These are phyloP conservation scores for Tetranychus cinnabarinus DNA, from an alignment of 1,140 invertebrate genomes.

Conservation along the genomic window DNA sequence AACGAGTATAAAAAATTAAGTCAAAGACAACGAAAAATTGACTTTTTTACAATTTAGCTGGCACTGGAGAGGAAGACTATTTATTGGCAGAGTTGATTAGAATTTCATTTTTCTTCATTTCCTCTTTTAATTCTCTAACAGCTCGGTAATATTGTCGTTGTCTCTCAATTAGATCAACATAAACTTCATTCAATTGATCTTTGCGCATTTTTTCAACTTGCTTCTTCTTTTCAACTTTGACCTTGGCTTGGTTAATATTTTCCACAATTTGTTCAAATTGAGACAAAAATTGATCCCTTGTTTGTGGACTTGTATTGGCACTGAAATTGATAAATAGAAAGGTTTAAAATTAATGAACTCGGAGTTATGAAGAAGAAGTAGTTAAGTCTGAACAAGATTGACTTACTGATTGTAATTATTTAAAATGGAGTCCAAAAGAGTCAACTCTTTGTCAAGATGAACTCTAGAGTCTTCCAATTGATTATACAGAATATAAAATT, in stretches of 20 bases:
- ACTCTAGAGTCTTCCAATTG: constrained; percentile 75
- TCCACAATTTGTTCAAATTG: constrained; percentile 69
- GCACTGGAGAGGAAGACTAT: too few relatives aligned
- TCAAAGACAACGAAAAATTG: too few relatives aligned
- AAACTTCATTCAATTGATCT: constrained; percentile 39
- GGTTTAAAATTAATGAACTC: neutral
- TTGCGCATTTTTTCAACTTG: constrained; percentile 44
- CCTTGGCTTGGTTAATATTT: constrained; percentile 50
- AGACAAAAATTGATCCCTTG: constrained; percentile 56
- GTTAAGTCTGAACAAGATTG: too few relatives aligned
- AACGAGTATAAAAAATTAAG: too few relatives aligned
- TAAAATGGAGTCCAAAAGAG: constrained; percentile 72
- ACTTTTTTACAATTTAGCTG: too few relatives aligned
- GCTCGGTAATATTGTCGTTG: constrained; percentile 58
- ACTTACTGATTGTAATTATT: constrained; percentile 36
- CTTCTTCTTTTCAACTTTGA: constrained; percentile 36
- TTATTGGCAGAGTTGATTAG: neutral
- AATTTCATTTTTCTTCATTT: neutral
- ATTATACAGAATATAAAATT: constrained; percentile 89
- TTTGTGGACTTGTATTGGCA: constrained; percentile 8
- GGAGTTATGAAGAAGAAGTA: too few relatives aligned
- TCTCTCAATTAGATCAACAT: constrained; percentile 44
- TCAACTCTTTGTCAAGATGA: constrained; percentile 70
- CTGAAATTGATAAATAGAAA: constrained; percentile 15
- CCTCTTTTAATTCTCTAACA: constrained; percentile 44